Percentiles rank a stretch among this genome's conserved stretches.
These are phyloP conservation scores for Malurus leucopterus DNA, from an alignment of 2,797 vertebrate species.

Conservation along the genomic window DNA sequence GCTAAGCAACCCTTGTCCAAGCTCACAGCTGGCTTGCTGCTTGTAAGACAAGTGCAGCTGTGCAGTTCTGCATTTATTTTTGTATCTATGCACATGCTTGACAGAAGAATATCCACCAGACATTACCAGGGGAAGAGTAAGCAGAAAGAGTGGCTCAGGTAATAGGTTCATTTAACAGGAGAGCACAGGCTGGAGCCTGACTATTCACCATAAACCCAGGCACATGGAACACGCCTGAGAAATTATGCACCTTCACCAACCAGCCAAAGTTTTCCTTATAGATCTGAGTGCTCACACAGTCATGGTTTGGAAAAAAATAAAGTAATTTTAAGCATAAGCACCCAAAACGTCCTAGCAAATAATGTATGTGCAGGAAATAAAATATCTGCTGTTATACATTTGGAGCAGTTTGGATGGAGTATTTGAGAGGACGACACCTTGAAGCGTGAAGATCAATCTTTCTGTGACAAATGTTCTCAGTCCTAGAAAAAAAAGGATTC, in stretches of 20 bases:
- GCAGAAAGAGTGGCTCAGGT: neutral
- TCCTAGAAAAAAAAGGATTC: neutral
- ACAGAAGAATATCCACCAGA: neutral
- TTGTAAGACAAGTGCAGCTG: neutral
- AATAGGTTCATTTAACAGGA: neutral
- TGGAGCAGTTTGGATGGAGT: neutral
- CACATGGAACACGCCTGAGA: neutral
- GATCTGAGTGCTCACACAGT: neutral
- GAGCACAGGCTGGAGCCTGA: neutral
- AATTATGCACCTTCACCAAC: neutral
- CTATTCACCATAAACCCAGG: neutral
- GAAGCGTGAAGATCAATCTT: accelerated
- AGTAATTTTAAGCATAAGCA: neutral
- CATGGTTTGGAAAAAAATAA: neutral
- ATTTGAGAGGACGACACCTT: neutral
- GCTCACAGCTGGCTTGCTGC: neutral
- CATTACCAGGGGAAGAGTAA: neutral
- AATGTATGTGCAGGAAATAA: neutral
- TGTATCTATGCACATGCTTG: neutral
- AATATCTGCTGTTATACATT: neutral
- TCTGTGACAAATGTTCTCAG: neutral
- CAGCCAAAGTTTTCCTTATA: neutral
- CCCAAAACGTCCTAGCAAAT: neutral
- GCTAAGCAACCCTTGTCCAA: neutral
- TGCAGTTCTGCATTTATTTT: neutral